phyloP scores from a whole-genome alignment of 1,140 invertebrate genomes.

The Drosophila pachea region DNA sequence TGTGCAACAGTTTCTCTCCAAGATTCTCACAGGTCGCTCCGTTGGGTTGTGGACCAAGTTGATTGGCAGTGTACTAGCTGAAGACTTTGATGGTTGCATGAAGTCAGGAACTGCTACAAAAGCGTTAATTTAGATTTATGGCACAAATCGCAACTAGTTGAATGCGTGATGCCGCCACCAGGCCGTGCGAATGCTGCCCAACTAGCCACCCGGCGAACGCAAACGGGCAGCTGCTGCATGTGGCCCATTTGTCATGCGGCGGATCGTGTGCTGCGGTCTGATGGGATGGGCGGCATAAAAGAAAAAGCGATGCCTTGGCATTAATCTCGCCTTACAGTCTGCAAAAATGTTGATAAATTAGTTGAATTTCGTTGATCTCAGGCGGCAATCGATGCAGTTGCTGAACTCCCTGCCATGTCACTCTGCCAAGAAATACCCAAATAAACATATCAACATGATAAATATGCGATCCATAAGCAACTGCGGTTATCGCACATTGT shows the following conservation, averaged over 20 bases:
- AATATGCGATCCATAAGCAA: slow-evolving; percentile 63
- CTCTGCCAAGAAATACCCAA: slow-evolving; percentile 49
- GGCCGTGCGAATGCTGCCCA: slow-evolving; percentile 23
- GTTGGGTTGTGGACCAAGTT: slow-evolving; percentile 37
- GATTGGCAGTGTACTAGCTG: slow-evolving; percentile 52
- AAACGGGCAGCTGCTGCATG: slow-evolving; percentile 54
- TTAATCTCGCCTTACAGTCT: slow-evolving; percentile 29
- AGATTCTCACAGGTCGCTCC: slow-evolving; percentile 63
- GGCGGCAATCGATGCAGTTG: slow-evolving; percentile 52
- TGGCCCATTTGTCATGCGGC: slow-evolving; percentile 66
- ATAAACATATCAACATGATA: slow-evolving; percentile 74
- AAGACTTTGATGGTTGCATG: neutral
- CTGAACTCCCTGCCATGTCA: slow-evolving; percentile 44
- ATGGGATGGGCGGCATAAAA: slow-evolving; percentile 13
- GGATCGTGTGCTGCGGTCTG: slow-evolving; percentile 53
- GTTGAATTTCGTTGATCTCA: slow-evolving; percentile 59
- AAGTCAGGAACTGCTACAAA: slow-evolving; percentile 48
- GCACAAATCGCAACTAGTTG: slow-evolving; percentile 54
- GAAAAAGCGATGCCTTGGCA: slow-evolving; percentile 31
- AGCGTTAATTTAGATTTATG: slow-evolving; percentile 77
- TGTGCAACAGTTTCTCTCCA: slow-evolving; percentile 1
- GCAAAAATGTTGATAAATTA: slow-evolving; percentile 68
- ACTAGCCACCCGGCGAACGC: slow-evolving; percentile 34
- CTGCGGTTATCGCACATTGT: slow-evolving; percentile 49
- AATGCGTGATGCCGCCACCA: slow-evolving; percentile 63